Base-by-base conservation (phyloP, 2,888 invertebrate species). In the Blomia tropicalis region DNA sequence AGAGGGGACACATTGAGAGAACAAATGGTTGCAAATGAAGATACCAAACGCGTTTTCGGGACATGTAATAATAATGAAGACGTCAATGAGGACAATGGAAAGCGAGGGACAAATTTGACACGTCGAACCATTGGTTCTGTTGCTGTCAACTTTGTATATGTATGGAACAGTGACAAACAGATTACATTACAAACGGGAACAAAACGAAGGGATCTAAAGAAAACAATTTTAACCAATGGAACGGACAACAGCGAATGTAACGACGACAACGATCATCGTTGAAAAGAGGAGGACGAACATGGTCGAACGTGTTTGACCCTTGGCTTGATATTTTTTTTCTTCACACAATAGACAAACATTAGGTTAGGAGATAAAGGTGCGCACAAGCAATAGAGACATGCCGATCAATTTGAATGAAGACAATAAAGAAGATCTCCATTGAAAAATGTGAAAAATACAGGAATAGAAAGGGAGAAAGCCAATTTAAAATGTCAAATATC, bases 71-170 rank as follows among this genome's bases (percentile, higher is more conserved):
- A 47, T 47, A 47, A 47, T 47, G 51, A 47, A 47, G 51, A 47
- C 51, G 51, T 47, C 51, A 47, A 22, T 47, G 51, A 47, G 51
- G 51, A 47, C 51, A 47, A 47, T 11, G 51, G n/a, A n/a, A n/a
- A n/a, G n/a, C n/a, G n/a, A n/a, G 51, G 51, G 27, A 47, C 51
- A 47, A 47, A 47, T 47, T 47, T 47, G 51, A 47, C 51, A 47
- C 51, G 51, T 47, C 27, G 7, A 22, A n/a, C 11, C 7, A 7
- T 14, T 11, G 51, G 51, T 27, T 7, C 22, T 47, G 22, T 19
- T 27, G 22, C 7, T 27, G 51, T 47, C 22, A 47, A 14, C 27
- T 27, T 47, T 47, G 51, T 47, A n/a, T n/a, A 11, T 47, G 51
- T 47, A 7, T 11, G n/a, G n/a, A 25, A 27, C 51, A 14, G 51